phyloP scores from a whole-genome alignment of 2,888 invertebrate species.

The Drosophila acutilabella region DNA sequence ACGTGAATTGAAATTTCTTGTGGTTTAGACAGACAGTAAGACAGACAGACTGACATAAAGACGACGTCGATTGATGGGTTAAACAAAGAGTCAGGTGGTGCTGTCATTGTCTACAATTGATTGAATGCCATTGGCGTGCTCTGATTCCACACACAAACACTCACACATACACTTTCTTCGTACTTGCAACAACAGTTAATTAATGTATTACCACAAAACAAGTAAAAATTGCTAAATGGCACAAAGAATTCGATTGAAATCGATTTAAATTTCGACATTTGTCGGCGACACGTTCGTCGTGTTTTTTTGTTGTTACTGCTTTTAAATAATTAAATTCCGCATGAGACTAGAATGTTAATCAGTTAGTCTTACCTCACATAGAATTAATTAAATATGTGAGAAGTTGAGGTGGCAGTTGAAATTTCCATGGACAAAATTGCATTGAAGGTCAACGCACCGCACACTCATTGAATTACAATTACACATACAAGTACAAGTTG shows the following conservation, averaged over 20 bases:
- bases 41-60: not conserved
- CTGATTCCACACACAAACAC: not conserved
- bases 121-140: slow-evolving; percentile 11
- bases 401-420: slow-evolving; percentile 24
- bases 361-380: slow-evolving; percentile 36
- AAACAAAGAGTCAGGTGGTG: slow-evolving; percentile 24
- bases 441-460: slow-evolving; percentile 53
- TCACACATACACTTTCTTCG: slow-evolving; percentile 7
- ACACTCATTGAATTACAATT: slow-evolving; percentile 46
- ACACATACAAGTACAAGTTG: slow-evolving; percentile 37
- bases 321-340: slow-evolving; percentile 27
- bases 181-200: not conserved
- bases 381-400: slow-evolving; percentile 22
- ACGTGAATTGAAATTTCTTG: slow-evolving; percentile 20
- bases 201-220: not conserved
- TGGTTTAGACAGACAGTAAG: not conserved
- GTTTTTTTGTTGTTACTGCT: slow-evolving; percentile 9
- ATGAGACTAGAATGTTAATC: slow-evolving; percentile 61
- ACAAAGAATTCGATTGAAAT: not conserved
- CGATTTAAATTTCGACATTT: slow-evolving; percentile 1
- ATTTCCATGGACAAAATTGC: slow-evolving; percentile 41
- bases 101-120: slow-evolving; percentile 25
- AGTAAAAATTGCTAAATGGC: slow-evolving; percentile 5
- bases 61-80: slow-evolving; percentile 14
- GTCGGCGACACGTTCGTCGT: slow-evolving; percentile 15